phyloP scores from a whole-genome alignment of 2,888 invertebrate species.

The Sinhomidia bicolor region DNA sequence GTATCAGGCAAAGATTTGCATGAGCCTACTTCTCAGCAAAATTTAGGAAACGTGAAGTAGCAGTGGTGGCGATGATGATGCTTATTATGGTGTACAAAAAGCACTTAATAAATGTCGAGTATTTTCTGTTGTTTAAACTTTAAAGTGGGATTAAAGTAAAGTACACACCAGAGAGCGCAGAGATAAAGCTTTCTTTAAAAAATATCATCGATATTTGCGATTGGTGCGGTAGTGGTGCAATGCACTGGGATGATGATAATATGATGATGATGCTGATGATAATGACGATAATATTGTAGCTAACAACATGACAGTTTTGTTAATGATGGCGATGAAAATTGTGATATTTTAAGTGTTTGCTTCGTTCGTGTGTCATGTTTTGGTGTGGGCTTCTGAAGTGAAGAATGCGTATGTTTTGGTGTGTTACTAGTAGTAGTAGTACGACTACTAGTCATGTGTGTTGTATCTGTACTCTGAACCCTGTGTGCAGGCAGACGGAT shows the following conservation, averaged over 20 bases:
- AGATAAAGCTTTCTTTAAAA: background rate
- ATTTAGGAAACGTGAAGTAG: constrained; percentile 45
- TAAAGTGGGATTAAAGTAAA: constrained; percentile 10
- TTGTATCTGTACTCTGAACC: constrained; percentile 21
- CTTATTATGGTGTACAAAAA: background rate
- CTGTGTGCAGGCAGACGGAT: background rate
- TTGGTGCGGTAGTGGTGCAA: background rate
- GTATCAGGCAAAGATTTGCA: too few species aligned
- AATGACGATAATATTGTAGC: constrained; percentile 54
- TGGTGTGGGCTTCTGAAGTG: too few species aligned
- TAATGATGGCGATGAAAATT: constrained; percentile 70
- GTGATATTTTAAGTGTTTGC: constrained; percentile 63
- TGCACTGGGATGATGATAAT: background rate
- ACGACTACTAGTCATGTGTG: constrained; percentile 4
- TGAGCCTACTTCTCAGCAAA: background rate
- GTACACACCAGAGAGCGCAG: constrained; percentile 20
- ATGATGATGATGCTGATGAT: constrained; percentile 4
- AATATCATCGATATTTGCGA: background rate
- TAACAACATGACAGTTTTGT: constrained; percentile 70
- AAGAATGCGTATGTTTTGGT: constrained; percentile 52
- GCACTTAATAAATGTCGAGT: constrained; percentile 59
- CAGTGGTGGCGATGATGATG: too few species aligned
- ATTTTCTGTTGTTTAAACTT: constrained; percentile 22
- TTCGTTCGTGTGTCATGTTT: background rate
- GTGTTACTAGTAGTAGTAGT: background rate